Conservation (phyloP, 2,113 vertebrate genomes). For the Martes martes region DNA sequence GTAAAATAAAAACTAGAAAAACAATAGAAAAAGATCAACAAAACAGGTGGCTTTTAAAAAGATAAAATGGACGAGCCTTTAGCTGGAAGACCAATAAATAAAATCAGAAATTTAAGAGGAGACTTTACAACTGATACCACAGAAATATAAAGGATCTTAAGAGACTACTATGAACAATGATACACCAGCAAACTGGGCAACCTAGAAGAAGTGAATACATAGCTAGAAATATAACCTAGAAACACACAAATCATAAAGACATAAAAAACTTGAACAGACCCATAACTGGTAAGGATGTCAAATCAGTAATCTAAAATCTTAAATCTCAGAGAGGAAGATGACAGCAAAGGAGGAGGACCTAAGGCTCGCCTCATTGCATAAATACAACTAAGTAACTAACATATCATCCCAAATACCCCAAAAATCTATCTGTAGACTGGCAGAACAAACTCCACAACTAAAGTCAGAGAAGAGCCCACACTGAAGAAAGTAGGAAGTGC, state of each 20-base stretch:
- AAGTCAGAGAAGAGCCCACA: neutral
- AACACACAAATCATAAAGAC: neutral
- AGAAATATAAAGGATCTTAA: neutral
- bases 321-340: neutral
- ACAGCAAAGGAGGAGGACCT: neutral
- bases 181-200: neutral
- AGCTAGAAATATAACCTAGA: neutral
- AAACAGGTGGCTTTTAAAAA: neutral
- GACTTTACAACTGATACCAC: neutral
- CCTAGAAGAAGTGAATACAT: neutral
- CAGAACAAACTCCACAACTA: neutral
- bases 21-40: neutral
- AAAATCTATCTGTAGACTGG: neutral
- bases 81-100: neutral
- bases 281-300: neutral
- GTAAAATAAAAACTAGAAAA: neutral
- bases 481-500: neutral
- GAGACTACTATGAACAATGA: neutral
- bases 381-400: neutral
- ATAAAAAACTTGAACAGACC: neutral
- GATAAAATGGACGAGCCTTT: neutral
- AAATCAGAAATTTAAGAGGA: neutral
- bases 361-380: neutral
- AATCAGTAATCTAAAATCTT: neutral
- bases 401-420: neutral